Base-by-base conservation (phyloP, 30 jellyfish, hydroid and myxozoan species). In the Calvadosia cruxmelitensis region DNA sequence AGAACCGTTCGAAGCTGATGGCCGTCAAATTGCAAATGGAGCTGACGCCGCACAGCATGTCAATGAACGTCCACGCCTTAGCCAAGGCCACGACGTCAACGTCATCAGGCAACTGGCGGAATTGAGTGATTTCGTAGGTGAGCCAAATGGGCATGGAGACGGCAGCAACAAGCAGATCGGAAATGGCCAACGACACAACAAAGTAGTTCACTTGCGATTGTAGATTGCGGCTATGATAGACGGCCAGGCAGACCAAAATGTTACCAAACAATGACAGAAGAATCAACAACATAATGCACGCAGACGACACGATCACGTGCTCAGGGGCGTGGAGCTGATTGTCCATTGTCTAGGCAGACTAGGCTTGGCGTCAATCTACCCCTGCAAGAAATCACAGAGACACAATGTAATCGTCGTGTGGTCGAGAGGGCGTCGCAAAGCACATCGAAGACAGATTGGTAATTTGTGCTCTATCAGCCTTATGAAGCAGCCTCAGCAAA, bases 61-160 rank as follows among this genome's bases (percentile, higher is more conserved):
- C 97, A 52, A 80, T 36, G 33, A 87, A 87, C 20, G 81, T 80
- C 93, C 94, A 79, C 30, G 78, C 82, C 29, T 70, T 70, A 27
- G 49, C 3, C 3, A 87, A 68, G 32, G 80, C 34, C 15, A 64
- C 71, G 36, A 73, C 74, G 0, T 48, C 49, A 27, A 79, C 49
- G 33, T 66, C 49, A 3, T 53, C 20, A 1, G 93, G 93, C 20
- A 75, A 52, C 49, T 75, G 34, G 36, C 75, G 16, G 74, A 73
- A 87, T 62, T 81, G 71, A 16, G 97, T 87, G 33, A 87, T 50
- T 50, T 80, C 94, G 49, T 64, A 81, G 23, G 78, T 70, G 72
- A 87, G 42, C 93, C 93, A 87, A 1, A 87, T 28, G 0, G 97
- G 97, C 97, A 87, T 87, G 27, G 97, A 81, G 50, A 80, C 35